A percentile compares a stretch with the other conserved stretches of the same genome.
Conservation (phyloP, 2,797 vertebrate genomes). For the Gobio occitaniae region DNA sequence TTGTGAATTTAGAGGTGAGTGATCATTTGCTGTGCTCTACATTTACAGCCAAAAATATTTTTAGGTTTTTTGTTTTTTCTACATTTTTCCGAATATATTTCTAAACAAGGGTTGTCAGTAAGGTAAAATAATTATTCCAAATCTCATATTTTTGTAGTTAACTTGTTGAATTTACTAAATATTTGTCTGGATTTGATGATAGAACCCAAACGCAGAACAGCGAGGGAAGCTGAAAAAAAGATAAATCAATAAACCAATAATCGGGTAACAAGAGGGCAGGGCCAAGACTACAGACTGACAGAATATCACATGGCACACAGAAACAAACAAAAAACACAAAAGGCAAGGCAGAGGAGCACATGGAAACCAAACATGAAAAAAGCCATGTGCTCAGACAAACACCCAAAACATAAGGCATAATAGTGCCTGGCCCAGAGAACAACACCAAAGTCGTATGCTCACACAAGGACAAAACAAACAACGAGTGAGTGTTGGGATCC, state of each 20-base stretch:
- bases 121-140: background rate
- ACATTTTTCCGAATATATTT: background rate
- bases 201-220: background rate
- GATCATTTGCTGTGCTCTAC: background rate
- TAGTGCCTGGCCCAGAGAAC: background rate
- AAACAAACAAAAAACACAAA: background rate
- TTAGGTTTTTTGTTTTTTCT: background rate
- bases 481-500: background rate
- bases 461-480: background rate
- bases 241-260: background rate
- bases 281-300: background rate
- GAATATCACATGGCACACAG: background rate
- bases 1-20: slow-evolving; percentile 95
- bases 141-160: background rate
- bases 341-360: background rate
- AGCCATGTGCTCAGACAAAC: background rate
- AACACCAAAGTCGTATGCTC: background rate
- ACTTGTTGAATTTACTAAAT: background rate
- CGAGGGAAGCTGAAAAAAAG: background rate
- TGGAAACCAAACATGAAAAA: background rate
- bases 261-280: background rate
- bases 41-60: background rate
- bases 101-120: background rate
- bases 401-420: background rate
- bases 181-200: background rate